Base-by-base conservation (phyloP, 2,797 vertebrate genomes). In the Neopelma chrysocephalum region DNA sequence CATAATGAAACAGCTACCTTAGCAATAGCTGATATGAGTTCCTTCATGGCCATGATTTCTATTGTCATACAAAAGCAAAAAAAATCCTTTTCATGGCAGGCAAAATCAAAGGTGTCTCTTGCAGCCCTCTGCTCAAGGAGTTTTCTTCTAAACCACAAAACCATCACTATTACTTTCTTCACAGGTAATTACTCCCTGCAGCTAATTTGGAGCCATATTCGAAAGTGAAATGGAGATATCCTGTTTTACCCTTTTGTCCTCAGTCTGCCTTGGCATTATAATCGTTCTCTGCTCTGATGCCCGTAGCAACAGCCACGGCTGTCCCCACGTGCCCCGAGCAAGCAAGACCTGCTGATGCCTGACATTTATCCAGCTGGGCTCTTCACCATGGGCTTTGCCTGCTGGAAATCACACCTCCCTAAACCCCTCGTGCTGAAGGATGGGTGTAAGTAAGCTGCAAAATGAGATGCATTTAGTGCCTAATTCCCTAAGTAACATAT, bases 101-200 rank as follows among this genome's bases (percentile, higher is more conserved):
- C 69, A 70, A 95, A 95, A 73, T 89, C 64, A 27, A 91, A 77
- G 72, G 38, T 91, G 84, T 82, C 65, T 86, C 78, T 92, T 89
- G 93, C 89, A 95, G 92, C 80, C 61, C 0, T 2, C 64, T 95
- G 87, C 95, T 96, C 93, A 94, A 93, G 92, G 66, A 80, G 60
- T 87, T 97, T 96, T 72, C 89, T 95, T 94, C 91, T 94, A 66
- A 97, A 71, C 43, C 34, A 54, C 60, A 45, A 90, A 88, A 61
- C 77, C 32, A 64, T 43, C 38, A 7, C 65, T 26, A 43, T 89
- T 82, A 56, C 25, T 70, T n/a, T 86, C 12, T 94, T 85, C 91
- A 92, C 85, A 95, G 94, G 84, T 96, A 96, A 94, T 97, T 97
- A 96, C 94, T 97, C 89, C 83, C 85, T 72, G 54, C 77, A 94